Base-by-base conservation (phyloP, 2,113 vertebrate species). In the Mesembrinibis cayennensis region DNA sequence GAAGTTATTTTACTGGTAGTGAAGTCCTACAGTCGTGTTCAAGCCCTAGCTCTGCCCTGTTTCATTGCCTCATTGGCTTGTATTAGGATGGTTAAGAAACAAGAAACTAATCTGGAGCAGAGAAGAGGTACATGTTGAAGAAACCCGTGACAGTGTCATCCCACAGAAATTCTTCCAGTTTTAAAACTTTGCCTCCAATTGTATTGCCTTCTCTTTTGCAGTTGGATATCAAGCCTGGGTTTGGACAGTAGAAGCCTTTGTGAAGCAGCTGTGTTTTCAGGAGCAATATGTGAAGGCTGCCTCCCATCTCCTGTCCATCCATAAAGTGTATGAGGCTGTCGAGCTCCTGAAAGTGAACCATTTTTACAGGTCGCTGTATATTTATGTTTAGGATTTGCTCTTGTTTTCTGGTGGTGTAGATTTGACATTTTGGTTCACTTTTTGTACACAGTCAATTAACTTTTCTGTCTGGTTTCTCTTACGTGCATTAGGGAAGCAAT, bases 231-330 rank as follows among this genome's bases (percentile, higher is more conserved):
- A 97, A 36, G 98, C 98, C 86, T 99, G 99, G 99, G 79, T 97
- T 8, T 98, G 93, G 97, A 97, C 99, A 0, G 99, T 99, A 78
- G 99, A 99, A 97, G 98, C 98, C 38, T 99, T 98, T 62, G 99
- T 97, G 29, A 99, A 99, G 96, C 99, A 99, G 98, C 98, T 99
- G 83, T 99, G 99, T 93, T 98, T 99, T 73, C 99, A 99, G 97
- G 99, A 99, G 92, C 99, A 99, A 16, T 98, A 99, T 32, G 98
- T 99, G 95, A 99, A 99, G 96, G 99, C 99, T 9, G 99, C 99
- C 13, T 99, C 99, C 7, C 98, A 99, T 90, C 99, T 99, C 49
- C 98, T 99, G 45, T 99, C 99, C 50, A 92, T 99, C 95, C 98
- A 99, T 95, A 99, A 98, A 89, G 97, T 99, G 26, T 98, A 99